phyloP scores from a whole-genome alignment of 1,140 invertebrate species.

The Nomia melanderi region DNA sequence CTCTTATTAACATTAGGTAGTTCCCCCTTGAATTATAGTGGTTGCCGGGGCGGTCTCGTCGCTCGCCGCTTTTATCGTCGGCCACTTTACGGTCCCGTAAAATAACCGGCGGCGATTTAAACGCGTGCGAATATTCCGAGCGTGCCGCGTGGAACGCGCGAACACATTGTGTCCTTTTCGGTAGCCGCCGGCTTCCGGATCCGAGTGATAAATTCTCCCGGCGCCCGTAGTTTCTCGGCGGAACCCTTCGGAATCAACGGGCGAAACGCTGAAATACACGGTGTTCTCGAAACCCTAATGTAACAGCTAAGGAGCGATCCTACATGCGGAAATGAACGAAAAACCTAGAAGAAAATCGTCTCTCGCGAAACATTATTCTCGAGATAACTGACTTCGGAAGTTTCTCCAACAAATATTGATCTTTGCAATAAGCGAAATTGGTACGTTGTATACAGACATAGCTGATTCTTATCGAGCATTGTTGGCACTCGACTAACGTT shows the following conservation, averaged over 20 bases:
- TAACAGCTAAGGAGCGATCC: too few relatives aligned
- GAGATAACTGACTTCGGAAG: too few relatives aligned
- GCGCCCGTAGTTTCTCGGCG: conserved; percentile 1
- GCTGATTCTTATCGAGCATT: too few relatives aligned
- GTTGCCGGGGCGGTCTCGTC: not conserved
- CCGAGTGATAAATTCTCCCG: not conserved
- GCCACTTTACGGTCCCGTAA: conserved; percentile 38
- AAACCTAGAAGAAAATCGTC: too few relatives aligned
- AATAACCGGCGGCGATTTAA: conserved; percentile 27
- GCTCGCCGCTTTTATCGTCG: conserved; percentile 35
- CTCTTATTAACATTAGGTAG: conserved; percentile 43
- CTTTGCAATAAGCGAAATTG: too few relatives aligned
- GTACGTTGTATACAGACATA: too few relatives aligned
- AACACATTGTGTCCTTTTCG: not conserved
- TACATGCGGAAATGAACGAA: too few relatives aligned
- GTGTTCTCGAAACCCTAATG: too few relatives aligned
- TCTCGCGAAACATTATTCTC: too few relatives aligned
- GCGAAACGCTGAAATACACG: not conserved
- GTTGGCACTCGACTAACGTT: too few relatives aligned
- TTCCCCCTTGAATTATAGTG: conserved; percentile 32
- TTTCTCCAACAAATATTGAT: too few relatives aligned
- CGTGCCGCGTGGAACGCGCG: not conserved
- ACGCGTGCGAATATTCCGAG: conserved; percentile 39
- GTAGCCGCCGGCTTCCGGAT: conserved; percentile 8
- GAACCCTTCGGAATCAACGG: not conserved